phyloP scores from a whole-genome alignment of 2,797 vertebrate species.

The Mastacembelus armatus region DNA sequence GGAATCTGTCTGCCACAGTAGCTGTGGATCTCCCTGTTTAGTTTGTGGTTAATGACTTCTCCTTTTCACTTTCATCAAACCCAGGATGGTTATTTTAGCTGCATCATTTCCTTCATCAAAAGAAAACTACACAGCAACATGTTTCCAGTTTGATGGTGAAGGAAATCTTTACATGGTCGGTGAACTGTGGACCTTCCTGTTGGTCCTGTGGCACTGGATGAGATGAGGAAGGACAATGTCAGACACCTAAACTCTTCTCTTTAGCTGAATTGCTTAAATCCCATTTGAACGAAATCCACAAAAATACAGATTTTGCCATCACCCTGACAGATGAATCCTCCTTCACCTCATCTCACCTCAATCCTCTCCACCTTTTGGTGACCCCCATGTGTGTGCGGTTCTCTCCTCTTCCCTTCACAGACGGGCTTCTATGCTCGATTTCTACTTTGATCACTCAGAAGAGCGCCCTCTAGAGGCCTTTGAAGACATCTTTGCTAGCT shows the following conservation, averaged over 20 bases:
- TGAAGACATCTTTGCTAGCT: constrained; percentile 99
- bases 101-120: constrained; percentile 4
- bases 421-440: constrained; percentile 95
- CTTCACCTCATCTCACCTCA: constrained; percentile 51
- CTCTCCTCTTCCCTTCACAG: constrained; percentile 87
- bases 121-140: neutral
- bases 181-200: constrained; percentile 40
- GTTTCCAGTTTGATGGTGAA: constrained; percentile 24
- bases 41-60: constrained; percentile 28
- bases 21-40: constrained; percentile 25
- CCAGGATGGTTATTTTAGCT: constrained; percentile 9
- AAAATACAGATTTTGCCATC: neutral
- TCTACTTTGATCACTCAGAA: constrained; percentile 98
- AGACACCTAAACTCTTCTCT: constrained; percentile 1
- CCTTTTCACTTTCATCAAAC: constrained; percentile 7
- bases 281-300: constrained; percentile 7
- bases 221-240: constrained; percentile 52
- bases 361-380: constrained; percentile 74
- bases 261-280: neutral
- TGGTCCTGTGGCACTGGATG: constrained; percentile 44
- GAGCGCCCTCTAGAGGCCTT: constrained; percentile 96
- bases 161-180: constrained; percentile 33
- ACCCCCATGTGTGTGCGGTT: constrained; percentile 83
- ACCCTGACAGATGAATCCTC: constrained; percentile 14
- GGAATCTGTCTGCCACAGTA: constrained; percentile 8